Evolutionary conservation across 2,888 invertebrate species (phyloP).

Genomic region (Tanypteryx hageni): DNA sequence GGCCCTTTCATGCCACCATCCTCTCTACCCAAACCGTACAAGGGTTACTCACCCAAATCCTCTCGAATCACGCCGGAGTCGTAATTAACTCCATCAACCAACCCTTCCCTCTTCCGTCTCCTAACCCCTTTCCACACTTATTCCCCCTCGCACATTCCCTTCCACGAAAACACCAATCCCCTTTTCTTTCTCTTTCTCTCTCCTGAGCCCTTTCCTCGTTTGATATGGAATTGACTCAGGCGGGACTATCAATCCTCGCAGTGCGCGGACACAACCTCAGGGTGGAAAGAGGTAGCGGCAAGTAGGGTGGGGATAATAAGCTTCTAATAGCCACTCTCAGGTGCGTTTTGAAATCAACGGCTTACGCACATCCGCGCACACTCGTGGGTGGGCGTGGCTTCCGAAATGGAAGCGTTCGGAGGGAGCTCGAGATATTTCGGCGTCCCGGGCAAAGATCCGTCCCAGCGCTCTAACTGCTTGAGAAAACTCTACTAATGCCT

Average conservation of each 20-base stretch:
- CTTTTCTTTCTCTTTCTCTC: background rate
- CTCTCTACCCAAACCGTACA: background rate
- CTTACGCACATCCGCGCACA: background rate
- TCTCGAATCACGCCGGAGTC: background rate
- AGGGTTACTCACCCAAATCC: slow-evolving; percentile 17
- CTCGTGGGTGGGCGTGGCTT: background rate
- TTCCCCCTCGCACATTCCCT: background rate
- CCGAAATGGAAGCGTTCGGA: background rate
- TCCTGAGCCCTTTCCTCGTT: background rate
- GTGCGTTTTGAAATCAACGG: background rate
- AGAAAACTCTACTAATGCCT: too few relatives aligned
- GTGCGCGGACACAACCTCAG: background rate
- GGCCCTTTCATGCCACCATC: background rate
- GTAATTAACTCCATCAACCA: slow-evolving; percentile 1
- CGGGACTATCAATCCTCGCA: background rate
- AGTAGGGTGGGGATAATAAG: background rate
- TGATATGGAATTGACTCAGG: background rate
- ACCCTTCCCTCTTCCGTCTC: background rate
- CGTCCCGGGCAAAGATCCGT: too few relatives aligned
- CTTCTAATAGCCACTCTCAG: slow-evolving; percentile 9
- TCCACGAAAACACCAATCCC: background rate
- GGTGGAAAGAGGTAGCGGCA: background rate
- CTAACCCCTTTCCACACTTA: background rate
- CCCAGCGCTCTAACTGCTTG: too few relatives aligned
- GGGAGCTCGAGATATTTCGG: too few relatives aligned